Base-by-base conservation (phyloP, 2,797 vertebrate genomes). In the Galago senegalensis region DNA sequence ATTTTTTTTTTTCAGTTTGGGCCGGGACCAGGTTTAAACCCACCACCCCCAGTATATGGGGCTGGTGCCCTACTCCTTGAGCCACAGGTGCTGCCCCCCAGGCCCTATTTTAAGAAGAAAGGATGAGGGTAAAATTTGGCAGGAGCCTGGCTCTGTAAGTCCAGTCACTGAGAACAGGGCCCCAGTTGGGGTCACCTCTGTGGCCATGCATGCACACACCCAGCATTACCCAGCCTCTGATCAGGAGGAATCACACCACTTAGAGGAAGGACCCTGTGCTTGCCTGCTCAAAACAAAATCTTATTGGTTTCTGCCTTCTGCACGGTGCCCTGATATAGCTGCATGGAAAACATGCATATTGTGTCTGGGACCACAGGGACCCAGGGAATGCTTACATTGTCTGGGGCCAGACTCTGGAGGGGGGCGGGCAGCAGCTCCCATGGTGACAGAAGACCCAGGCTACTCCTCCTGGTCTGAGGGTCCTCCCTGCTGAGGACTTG, bases 151-250 rank as follows among this genome's bases (percentile, higher is more conserved):
- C 69, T 76, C 43, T 1, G 1, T 5, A 53, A 37, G 29, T 8
- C 25, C 56, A 49, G 58, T 21, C 69, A 29, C 31, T 3, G 34
- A 69, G 53, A 67, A 46, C 27, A 1, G 10, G 72, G 65, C 21
- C n/a, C 25, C 29, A 1, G 46, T 21, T 9, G 2, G 40, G 11
- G 13, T 7, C 49, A 27, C 63, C 7, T 31, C n/a, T 18, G 16
- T 5, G 6, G 1, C 18, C 23, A 7, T 16, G 3, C 1, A 1
- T 0, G 0, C 31, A 11, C 25, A 20, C 21, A 16, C n/a, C 2
- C 2, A 34, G 4, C 20, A 29, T 8, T 12, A 4, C 6, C 5
- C 25, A 9, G 72, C 81, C 84, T 46, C 29, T 20, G 27, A 60
- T 21, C 21, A 21, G 67, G 34, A 3, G 40, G 40, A 40, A 40